phyloP scores from a whole-genome alignment of 2,888 invertebrate species.

The Drosophila meridiana region DNA sequence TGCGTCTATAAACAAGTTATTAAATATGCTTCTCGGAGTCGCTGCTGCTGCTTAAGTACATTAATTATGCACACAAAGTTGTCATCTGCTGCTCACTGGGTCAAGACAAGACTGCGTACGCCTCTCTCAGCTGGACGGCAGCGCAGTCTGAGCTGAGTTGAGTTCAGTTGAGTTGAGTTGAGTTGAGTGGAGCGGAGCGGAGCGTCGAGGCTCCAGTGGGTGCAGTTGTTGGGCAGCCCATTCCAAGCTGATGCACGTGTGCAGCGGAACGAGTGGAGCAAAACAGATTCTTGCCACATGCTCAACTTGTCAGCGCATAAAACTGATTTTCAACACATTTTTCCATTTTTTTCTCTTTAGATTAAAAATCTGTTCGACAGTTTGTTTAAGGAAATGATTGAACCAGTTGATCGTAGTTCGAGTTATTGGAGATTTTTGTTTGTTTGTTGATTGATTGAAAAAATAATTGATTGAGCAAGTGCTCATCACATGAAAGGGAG shows the following conservation, averaged over 20 bases:
- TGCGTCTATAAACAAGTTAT: constrained; percentile 55
- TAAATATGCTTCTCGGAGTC: constrained; percentile 31
- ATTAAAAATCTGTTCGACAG: background rate
- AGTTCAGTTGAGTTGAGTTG: too few relatives aligned
- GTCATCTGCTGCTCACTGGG: constrained; percentile 65
- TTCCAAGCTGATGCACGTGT: constrained; percentile 14
- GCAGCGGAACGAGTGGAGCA: constrained; percentile 13
- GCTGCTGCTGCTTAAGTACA: constrained; percentile 51
- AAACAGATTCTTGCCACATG: background rate
- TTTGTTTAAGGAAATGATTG: background rate
- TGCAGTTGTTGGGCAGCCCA: constrained; percentile 2
- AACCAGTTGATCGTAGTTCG: background rate
- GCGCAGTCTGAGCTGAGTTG: background rate
- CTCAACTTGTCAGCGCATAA: constrained; percentile 6
- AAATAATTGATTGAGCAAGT: background rate
- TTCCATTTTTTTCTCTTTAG: background rate
- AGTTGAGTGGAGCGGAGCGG: background rate
- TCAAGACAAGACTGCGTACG: constrained; percentile 57
- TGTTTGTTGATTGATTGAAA: background rate
- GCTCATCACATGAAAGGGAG: background rate
- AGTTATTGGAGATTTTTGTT: background rate
- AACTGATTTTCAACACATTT: constrained; percentile 8
- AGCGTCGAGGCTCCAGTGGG: background rate
- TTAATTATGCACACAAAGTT: constrained; percentile 71
- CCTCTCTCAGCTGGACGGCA: constrained; percentile 9